A percentile compares a stretch with the other conserved stretches of the same genome.
Evolutionary conservation across 2,797 vertebrate species (phyloP).

Genomic region (Chaunax sp.): DNA sequence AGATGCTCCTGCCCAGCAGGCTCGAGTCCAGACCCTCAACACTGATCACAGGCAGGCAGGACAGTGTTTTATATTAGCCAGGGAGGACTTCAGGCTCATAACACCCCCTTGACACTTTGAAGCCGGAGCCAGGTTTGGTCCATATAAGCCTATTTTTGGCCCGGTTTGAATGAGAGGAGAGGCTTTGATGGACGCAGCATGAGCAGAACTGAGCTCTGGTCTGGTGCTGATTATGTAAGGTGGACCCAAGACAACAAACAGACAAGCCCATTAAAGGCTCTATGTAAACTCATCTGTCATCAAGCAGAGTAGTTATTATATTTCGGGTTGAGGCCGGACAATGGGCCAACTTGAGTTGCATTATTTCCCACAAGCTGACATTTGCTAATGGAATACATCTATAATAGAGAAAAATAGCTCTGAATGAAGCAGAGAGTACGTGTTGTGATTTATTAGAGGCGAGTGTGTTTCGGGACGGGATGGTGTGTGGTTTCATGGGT

Average conservation of each 20-base stretch:
- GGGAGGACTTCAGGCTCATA: slow-evolving; percentile 74
- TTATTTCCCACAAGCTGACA: slow-evolving; percentile 53
- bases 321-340: slow-evolving; percentile 37
- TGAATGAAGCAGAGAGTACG: slow-evolving; percentile 18
- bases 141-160: slow-evolving; percentile 71
- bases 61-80: slow-evolving; percentile 79
- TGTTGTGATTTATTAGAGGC: slow-evolving; percentile 69
- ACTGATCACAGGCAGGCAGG: slow-evolving; percentile 75
- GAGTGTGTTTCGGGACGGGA: slow-evolving; percentile 48
- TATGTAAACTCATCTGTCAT: slow-evolving; percentile 71
- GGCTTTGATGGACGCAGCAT: slow-evolving; percentile 68
- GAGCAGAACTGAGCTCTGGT: slow-evolving; percentile 63
- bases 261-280: slow-evolving; percentile 65
- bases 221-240: slow-evolving; percentile 74
- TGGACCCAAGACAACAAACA: slow-evolving; percentile 40
- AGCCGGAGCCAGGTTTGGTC: slow-evolving; percentile 68
- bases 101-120: slow-evolving; percentile 73
- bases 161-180: slow-evolving; percentile 66
- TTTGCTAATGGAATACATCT: slow-evolving; percentile 63
- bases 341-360: slow-evolving; percentile 39
- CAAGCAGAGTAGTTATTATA: slow-evolving; percentile 50
- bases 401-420: slow-evolving; percentile 18
- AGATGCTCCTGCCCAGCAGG: slow-evolving; percentile 68
- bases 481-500: slow-evolving; percentile 48
- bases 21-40: slow-evolving; percentile 75